Percentiles rank a stretch among this genome's conserved stretches.
Evolutionary conservation across 2,888 invertebrate species (phyloP).

Genomic region (Tineola bisselliella): DNA sequence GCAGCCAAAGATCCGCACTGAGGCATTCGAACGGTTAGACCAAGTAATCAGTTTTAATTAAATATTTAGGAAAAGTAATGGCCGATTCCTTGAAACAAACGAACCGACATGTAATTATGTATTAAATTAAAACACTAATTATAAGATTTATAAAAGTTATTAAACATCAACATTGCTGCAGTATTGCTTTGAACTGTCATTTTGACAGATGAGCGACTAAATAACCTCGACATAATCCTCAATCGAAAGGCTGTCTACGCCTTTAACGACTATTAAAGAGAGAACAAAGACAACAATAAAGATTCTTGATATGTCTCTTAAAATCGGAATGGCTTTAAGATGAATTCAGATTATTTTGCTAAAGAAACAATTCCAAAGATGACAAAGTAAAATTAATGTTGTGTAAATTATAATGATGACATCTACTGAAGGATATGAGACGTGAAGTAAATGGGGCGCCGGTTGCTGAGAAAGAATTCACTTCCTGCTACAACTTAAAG

Average conservation of each 20-base stretch:
- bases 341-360: background rate
- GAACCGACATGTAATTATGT: background rate
- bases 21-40: constrained; percentile 43
- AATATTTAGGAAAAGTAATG: constrained; percentile 2
- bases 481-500: constrained; percentile 22
- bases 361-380: background rate
- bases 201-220: too few species aligned
- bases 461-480: constrained; percentile 26
- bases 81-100: background rate
- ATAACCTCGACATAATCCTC: too few species aligned
- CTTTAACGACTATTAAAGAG: background rate
- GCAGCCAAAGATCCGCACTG: constrained; percentile 37
- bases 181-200: too few species aligned
- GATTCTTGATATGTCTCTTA: background rate
- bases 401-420: constrained; percentile 8
- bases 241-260: background rate
- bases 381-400: constrained; percentile 6
- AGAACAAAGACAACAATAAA: background rate
- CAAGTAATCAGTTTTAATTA: constrained; percentile 61
- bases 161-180: too few species aligned
- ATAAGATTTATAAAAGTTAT: too few species aligned
- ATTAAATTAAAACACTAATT: background rate
- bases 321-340: background rate
- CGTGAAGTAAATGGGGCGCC: background rate
- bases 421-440: background rate